A percentile compares a stretch with the other conserved stretches of the same genome.
phyloP scores from a whole-genome alignment of 2,797 vertebrate genomes.

The Iguana delicatissima region DNA sequence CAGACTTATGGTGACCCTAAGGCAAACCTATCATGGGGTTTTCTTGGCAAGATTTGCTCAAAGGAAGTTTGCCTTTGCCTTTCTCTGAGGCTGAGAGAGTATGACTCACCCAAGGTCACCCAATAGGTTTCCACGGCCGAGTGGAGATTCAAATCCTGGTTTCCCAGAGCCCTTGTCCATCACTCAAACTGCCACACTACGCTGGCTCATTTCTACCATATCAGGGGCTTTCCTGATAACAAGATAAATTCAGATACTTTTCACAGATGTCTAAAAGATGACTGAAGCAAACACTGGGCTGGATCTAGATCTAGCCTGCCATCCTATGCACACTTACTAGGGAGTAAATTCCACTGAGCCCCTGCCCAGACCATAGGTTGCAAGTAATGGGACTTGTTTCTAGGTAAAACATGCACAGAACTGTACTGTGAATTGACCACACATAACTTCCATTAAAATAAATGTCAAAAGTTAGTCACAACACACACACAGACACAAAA shows the following conservation, averaged over 20 bases:
- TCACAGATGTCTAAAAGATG: background rate
- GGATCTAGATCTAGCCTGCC: background rate
- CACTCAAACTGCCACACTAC: too few species aligned
- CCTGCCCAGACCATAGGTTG: too few species aligned
- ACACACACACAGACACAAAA: too few species aligned
- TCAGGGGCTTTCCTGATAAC: background rate
- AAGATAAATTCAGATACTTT: background rate
- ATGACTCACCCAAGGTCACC: too few species aligned
- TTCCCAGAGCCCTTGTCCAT: too few species aligned
- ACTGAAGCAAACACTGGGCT: background rate
- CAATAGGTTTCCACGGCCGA: too few species aligned
- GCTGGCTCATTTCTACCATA: background rate
- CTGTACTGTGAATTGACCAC: background rate
- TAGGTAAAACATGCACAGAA: background rate
- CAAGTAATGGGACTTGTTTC: background rate
- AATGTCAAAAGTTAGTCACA: background rate
- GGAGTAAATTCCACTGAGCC: background rate
- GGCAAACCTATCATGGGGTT: too few species aligned
- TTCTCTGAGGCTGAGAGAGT: too few species aligned
- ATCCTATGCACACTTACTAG: background rate
- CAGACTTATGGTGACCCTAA: too few species aligned
- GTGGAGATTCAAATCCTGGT: too few species aligned
- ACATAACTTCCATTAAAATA: background rate
- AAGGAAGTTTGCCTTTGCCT: too few species aligned
- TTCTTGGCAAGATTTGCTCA: too few species aligned